Evolutionary conservation across 2,797 vertebrate genomes (phyloP).

Genomic region (Gymnoscopelus microlampas): DNA sequence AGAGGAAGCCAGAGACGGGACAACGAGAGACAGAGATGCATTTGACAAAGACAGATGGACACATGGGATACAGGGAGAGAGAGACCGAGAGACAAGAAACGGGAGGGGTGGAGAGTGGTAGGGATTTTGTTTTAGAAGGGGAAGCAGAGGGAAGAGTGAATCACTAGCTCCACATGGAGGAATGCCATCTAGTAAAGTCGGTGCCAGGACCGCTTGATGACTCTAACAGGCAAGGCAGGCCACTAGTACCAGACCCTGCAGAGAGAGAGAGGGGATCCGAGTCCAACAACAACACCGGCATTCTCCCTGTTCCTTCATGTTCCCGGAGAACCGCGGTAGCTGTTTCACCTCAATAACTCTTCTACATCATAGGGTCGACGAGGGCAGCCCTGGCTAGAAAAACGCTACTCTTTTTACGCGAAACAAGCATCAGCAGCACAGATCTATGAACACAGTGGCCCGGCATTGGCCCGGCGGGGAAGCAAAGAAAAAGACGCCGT

Average conservation of each 20-base stretch:
- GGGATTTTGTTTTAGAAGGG: slow-evolving; percentile 33
- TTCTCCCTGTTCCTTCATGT: slow-evolving; percentile 41
- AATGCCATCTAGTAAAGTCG: slow-evolving; percentile 64
- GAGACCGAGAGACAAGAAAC: not conserved
- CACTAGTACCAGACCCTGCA: slow-evolving; percentile 37
- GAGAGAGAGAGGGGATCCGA: slow-evolving; percentile 23
- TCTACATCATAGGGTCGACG: slow-evolving; percentile 37
- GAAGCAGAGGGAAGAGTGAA: slow-evolving; percentile 45
- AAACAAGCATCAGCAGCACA: slow-evolving; percentile 6
- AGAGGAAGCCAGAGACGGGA: slow-evolving; percentile 18
- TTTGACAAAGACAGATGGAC: slow-evolving; percentile 22
- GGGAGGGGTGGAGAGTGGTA: slow-evolving; percentile 17
- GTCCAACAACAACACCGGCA: slow-evolving; percentile 51
- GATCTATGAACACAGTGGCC: slow-evolving; percentile 3
- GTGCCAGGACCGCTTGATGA: slow-evolving; percentile 67
- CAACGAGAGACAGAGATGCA: not conserved
- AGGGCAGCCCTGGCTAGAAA: not conserved
- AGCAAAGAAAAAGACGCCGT: no score
- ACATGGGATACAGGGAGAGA: not conserved
- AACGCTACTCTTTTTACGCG: not conserved
- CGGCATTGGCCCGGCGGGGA: not conserved
- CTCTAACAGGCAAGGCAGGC: slow-evolving; percentile 52
- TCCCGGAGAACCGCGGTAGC: slow-evolving; percentile 43
- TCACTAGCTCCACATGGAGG: slow-evolving; percentile 65
- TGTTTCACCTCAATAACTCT: slow-evolving; percentile 24